Conservation (phyloP, 2,797 vertebrate species). For the Enteromius thamalakanensis region DNA sequence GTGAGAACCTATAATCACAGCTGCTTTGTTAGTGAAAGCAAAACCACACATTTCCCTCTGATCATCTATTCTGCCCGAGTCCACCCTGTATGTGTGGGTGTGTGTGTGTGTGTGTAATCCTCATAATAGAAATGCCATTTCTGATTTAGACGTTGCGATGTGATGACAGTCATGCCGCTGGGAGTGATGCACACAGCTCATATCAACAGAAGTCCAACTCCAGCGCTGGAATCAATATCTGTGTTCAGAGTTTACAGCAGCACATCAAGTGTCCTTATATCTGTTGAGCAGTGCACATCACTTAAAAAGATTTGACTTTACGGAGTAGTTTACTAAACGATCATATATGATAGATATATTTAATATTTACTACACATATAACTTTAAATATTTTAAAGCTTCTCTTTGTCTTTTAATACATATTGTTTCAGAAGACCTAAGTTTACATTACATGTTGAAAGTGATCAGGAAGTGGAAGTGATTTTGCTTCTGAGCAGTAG, state of each 20-base stretch:
- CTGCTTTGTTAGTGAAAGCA: slow-evolving; percentile 62
- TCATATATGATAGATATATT: no score
- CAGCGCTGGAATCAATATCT: slow-evolving; percentile 30
- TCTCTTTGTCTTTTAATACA: no score
- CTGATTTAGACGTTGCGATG: slow-evolving; percentile 40
- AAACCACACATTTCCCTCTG: slow-evolving; percentile 53
- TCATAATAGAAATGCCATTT: slow-evolving; percentile 57
- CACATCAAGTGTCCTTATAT: slow-evolving; percentile 6
- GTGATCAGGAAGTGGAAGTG: no score
- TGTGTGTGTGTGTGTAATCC: slow-evolving; percentile 17
- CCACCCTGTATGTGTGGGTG: slow-evolving; percentile 34
- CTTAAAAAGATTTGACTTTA: neutral
- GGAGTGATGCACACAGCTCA: slow-evolving; percentile 6
- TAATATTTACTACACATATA: no score
- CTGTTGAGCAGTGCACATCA: neutral
- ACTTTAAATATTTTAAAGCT: no score
- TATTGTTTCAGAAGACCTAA: neutral
- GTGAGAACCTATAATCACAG: slow-evolving; percentile 64
- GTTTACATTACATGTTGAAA: neutral
- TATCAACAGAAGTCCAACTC: slow-evolving; percentile 27
- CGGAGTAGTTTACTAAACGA: neutral
- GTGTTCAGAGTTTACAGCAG: slow-evolving; percentile 32
- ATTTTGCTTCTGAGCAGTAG: neutral
- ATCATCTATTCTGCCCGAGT: slow-evolving; percentile 46
- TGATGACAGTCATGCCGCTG: slow-evolving; percentile 42